phyloP scores from a whole-genome alignment of 2,113 vertebrate species.

The Laticauda laticaudata region DNA sequence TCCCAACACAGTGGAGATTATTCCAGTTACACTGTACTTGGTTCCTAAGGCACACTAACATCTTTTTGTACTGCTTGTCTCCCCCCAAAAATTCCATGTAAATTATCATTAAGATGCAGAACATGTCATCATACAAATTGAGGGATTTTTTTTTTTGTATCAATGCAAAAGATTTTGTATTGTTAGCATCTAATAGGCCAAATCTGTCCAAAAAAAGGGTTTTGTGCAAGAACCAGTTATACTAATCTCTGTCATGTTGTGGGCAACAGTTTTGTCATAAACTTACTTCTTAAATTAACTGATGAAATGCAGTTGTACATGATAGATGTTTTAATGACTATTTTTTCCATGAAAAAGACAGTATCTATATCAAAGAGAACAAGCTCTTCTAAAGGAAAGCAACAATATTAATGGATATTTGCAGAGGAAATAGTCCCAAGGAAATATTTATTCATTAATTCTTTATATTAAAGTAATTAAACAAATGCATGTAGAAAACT shows the following conservation, averaged over 20 bases:
- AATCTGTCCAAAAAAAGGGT: not conserved
- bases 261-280: not conserved
- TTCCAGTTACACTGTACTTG: not conserved
- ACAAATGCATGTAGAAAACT: not conserved
- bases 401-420: no score
- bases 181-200: not conserved
- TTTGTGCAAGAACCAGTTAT: not conserved
- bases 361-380: not conserved
- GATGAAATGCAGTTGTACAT: not conserved
- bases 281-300: not conserved
- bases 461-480: not conserved
- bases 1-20: not conserved
- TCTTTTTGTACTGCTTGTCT: not conserved
- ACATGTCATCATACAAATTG: not conserved
- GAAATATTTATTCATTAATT: not conserved
- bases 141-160: not conserved
- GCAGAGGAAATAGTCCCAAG: not conserved
- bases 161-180: not conserved
- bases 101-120: not conserved
- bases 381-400: not conserved
- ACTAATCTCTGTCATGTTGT: not conserved
- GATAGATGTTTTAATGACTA: not conserved
- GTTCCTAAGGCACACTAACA: not conserved
- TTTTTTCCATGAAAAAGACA: not conserved
- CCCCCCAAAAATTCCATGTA: not conserved